phyloP scores from a whole-genome alignment of 2,113 vertebrate genomes.

The Paracanthobrama guichenoti region DNA sequence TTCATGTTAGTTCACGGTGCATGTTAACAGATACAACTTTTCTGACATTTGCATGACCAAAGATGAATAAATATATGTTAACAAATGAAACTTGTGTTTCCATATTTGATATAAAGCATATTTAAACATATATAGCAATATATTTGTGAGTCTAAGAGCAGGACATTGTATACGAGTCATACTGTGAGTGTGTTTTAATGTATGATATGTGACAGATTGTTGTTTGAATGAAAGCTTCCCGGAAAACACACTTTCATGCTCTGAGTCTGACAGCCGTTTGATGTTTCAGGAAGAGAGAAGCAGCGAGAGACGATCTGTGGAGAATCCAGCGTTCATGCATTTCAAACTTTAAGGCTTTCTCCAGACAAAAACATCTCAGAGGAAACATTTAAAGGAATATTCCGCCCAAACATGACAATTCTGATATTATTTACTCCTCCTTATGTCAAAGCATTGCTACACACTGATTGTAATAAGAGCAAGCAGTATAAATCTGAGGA shows the following conservation, averaged over 20 bases:
- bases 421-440: neutral
- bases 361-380: neutral
- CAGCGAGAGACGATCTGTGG: constrained; percentile 41
- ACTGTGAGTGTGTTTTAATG: neutral
- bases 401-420: neutral
- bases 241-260: constrained; percentile 57
- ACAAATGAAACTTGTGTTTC: too few species aligned
- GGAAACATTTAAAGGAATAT: neutral
- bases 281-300: constrained; percentile 64
- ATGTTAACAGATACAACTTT: too few species aligned
- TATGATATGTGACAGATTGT: constrained; percentile 19
- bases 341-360: constrained; percentile 31
- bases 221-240: constrained; percentile 60
- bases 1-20: too few species aligned
- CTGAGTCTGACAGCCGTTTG: constrained; percentile 72
- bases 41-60: too few species aligned
- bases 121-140: neutral
- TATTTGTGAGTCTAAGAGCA: too few species aligned
- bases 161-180: neutral
- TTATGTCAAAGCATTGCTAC: neutral
- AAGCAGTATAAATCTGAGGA: neutral
- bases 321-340: constrained; percentile 49
- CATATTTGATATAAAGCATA: neutral
- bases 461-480: neutral
- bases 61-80: too few species aligned